Evolutionary conservation across 1,140 invertebrate species (phyloP).

Genomic region (Dolichoris vasculosae): DNA sequence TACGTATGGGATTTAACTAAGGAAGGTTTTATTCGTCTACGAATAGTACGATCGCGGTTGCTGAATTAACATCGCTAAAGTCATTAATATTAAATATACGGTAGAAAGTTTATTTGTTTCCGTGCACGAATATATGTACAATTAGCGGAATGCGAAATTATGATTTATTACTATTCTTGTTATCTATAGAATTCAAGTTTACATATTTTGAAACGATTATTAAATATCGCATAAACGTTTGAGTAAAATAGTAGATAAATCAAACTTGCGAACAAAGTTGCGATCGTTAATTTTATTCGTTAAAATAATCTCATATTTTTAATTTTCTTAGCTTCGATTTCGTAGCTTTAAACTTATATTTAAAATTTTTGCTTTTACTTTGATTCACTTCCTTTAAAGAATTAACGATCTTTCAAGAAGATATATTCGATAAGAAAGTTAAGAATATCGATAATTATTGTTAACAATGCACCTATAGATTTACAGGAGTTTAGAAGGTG

Average conservation of each 20-base stretch:
- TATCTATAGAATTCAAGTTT: background rate
- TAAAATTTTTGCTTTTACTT: conserved; percentile 1
- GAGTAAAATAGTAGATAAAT: background rate
- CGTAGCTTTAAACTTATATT: too few relatives aligned
- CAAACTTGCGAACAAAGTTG: background rate
- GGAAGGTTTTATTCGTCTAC: too few relatives aligned
- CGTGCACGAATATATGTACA: background rate
- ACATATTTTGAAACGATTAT: background rate
- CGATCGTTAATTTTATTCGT: background rate
- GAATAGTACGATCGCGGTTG: too few relatives aligned
- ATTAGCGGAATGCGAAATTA: background rate
- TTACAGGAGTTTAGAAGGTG: background rate
- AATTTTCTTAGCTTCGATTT: background rate
- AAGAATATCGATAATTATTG: conserved; percentile 29
- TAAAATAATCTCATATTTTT: background rate
- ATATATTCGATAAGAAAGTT: background rate
- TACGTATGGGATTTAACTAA: too few relatives aligned
- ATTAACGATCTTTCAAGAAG: background rate
- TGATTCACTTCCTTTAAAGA: too few relatives aligned
- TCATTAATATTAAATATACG: background rate
- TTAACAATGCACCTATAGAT: conserved; percentile 17
- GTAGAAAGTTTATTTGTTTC: background rate
- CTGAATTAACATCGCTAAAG: background rate
- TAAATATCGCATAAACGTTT: background rate
- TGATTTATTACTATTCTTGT: background rate